phyloP scores from a whole-genome alignment of 2,113 vertebrate genomes.

The Terrapene triunguis region DNA sequence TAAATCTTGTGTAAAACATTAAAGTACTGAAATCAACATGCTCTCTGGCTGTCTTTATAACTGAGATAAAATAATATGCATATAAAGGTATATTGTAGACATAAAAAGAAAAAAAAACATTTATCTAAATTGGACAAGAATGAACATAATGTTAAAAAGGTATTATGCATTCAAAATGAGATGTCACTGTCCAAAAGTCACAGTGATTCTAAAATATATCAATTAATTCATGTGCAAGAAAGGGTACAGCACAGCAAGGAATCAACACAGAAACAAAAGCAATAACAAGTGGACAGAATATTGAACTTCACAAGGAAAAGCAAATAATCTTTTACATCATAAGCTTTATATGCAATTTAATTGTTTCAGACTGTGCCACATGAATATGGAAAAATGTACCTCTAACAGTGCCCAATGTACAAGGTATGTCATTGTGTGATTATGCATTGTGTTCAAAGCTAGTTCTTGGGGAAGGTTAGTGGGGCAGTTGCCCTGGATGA shows the following conservation, averaged over 20 bases:
- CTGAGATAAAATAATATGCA: background rate
- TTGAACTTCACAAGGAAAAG: background rate
- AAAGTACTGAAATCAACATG: background rate
- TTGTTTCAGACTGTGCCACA: background rate
- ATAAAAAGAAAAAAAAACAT: background rate
- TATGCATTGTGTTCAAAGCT: no score
- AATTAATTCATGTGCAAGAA: background rate
- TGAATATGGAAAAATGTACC: background rate
- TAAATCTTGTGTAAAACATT: background rate
- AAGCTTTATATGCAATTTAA: background rate
- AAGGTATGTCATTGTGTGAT: no score
- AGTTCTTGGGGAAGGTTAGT: no score
- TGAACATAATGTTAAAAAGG: background rate
- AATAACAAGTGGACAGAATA: background rate
- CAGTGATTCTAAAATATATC: background rate
- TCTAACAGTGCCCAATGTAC: no score
- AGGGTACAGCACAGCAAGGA: background rate
- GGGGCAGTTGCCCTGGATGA: no score
- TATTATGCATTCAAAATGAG: background rate
- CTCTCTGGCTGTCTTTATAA: background rate
- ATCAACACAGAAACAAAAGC: background rate
- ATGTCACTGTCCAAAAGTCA: background rate
- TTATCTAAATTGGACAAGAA: background rate
- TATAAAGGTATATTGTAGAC: background rate
- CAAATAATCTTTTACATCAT: background rate